These are phyloP conservation scores for Macrotrachela quadricornifera DNA, from an alignment of 1,140 invertebrate genomes.

Conservation along the genomic window DNA sequence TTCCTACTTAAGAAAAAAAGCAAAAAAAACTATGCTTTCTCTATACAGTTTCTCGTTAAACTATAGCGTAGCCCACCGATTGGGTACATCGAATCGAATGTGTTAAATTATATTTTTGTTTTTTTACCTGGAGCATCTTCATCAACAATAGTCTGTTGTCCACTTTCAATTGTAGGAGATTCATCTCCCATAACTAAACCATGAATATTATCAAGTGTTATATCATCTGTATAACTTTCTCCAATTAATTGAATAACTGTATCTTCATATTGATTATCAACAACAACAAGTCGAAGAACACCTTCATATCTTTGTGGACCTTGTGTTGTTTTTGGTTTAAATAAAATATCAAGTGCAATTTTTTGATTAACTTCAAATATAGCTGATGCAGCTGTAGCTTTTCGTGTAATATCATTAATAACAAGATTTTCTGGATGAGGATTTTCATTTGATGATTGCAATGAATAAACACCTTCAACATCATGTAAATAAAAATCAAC, in stretches of 20 bases:
- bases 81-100: neutral
- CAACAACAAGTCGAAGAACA: constrained; percentile 20
- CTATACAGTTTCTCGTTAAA: too few relatives aligned
- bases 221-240: constrained; percentile 29
- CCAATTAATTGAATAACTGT: constrained; percentile 24
- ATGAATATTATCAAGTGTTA: constrained; percentile 26
- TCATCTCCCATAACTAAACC: neutral
- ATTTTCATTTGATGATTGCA: constrained; percentile 23
- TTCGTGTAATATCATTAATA: constrained; percentile 14
- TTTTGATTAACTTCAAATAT: neutral
- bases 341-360: too few relatives aligned
- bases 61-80: too few relatives aligned
- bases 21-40: too few relatives aligned
- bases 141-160: constrained; percentile 14
- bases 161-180: neutral
- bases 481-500: neutral
- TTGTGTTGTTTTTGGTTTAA: too few relatives aligned
- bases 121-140: constrained; percentile 21
- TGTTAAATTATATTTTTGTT: neutral
- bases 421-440: constrained; percentile 21
- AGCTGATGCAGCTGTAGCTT: constrained; percentile 16
- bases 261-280: constrained; percentile 31
- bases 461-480: neutral
- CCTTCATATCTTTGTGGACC: constrained; percentile 18
- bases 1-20: too few relatives aligned